Evolutionary conservation across 2,888 invertebrate species (phyloP), one percentile per base, ranked within the genome.

Genomic region (Rugalucina vietnamica): DNA sequence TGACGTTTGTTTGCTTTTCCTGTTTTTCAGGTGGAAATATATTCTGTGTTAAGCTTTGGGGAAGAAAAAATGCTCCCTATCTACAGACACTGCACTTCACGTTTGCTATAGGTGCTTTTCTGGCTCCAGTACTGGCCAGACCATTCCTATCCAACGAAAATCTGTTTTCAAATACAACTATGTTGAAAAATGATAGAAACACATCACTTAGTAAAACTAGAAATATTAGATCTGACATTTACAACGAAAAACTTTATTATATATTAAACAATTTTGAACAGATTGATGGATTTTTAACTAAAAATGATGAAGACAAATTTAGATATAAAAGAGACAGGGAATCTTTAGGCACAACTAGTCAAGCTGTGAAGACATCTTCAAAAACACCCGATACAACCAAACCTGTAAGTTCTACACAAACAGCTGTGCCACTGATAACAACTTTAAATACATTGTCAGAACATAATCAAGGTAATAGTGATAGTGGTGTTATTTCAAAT

Each of bases 11-110:
- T 43, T 18, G 8, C 18, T 43, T 43, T 8, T 12, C 18, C 34
- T 75, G 73, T 79, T 81, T 90, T 83, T 73, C 93, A 95, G 95
- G 95, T 77, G 95, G 95, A 21, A 95, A 95, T 91, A 94, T 95
- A 8, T 92, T 95, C 83, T 95, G 95, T 89, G 90, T 95, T 43
- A 81, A 91, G 50, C 91, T 93, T 21, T 94, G 94, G 94, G 93
- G 93, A 12, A 90, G 90, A 74, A 91, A 91, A 82, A 95, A 94
- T 89, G 94, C 93, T 0, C 95, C 95, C 2, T 95, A 94, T 88
- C 94, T 95, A 92, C 95, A 95, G 90, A 93, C 94, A 2, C 88
- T 95, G 36, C 95, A 95, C 88, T 95, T 95, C 88, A 93, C 94
- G 27, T 95, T 95, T 90, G 95, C 95, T 14, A 87, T 95, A 24